Percentiles rank a stretch among this genome's conserved stretches.
phyloP scores from a whole-genome alignment of 2,113 vertebrate genomes.

The Hemibagrus wyckioides region DNA sequence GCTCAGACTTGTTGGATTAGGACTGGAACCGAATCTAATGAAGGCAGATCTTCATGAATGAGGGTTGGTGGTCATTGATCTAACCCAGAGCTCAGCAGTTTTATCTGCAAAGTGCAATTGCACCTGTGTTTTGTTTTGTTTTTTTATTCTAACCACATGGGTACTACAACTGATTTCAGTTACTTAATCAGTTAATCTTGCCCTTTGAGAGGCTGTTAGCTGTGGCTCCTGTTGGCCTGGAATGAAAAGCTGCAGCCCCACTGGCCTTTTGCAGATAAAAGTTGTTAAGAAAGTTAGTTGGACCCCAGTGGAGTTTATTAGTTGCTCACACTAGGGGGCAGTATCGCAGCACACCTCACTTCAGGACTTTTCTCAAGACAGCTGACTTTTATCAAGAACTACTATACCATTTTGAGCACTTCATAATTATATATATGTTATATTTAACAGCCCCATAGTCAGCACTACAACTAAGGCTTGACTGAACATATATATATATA shows the following conservation, averaged over 20 bases:
- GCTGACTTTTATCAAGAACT: neutral
- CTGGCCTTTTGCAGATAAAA: neutral
- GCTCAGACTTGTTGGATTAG: neutral
- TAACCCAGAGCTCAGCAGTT: neutral
- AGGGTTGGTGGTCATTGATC: neutral
- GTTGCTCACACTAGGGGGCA: constrained; percentile 23
- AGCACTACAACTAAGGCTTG: neutral
- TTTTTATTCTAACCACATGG: neutral
- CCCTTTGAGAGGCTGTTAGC: neutral
- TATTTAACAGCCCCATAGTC: neutral
- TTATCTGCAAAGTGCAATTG: neutral
- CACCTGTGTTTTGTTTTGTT: neutral
- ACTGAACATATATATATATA: neutral
- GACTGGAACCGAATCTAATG: neutral
- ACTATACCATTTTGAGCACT: neutral
- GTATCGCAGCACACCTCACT: neutral
- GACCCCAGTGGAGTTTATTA: neutral
- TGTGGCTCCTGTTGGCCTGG: neutral
- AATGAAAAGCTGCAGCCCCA: neutral
- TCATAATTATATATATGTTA: neutral
- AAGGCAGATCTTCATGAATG: neutral
- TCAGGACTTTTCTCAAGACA: neutral
- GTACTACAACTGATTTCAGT: neutral
- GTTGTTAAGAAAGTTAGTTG: neutral
- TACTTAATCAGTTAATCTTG: neutral